Evolutionary conservation across 2,888 invertebrate species (phyloP), one percentile per base, ranked within the genome.

Genomic region (Amphipyra tragopoginis): DNA sequence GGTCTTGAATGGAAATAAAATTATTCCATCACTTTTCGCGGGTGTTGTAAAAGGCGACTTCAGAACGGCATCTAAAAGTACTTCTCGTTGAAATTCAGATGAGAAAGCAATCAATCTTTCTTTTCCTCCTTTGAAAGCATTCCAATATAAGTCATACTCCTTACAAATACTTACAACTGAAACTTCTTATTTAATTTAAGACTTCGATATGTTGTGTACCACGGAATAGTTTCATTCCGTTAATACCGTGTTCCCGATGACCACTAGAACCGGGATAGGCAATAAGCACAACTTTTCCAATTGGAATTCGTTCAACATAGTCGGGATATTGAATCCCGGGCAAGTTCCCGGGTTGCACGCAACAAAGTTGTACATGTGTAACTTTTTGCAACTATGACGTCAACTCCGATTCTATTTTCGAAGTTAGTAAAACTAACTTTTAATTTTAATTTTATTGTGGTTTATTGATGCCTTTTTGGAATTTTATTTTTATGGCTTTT

Each of bases 271-370:
- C 67, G 50, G 73, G 51, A 47, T 45, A 57, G 62, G 67, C 67
- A 70, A 70, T 72, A 71, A 71, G 70, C 13, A 44, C 56, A 80
- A 80, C 77, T 85, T 85, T 85, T 82, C 77, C 85, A 82, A 86
- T 86, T 80, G 77, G 76, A 83, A 82, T 79, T 81, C 76, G 75
- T 70, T 71, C 65, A 57, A 77, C 74, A 65, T 63, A 55, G 66
- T 73, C 60, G 54, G 74, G 65, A 75, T 78, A 75, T 83, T 80
- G 78, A 77, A 82, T 77, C 50, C 68, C 67, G 64, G 68, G 54
- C 38, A 58, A 58, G 49, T 60, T 53, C 45, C 38, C 62, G 62
- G 62, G 56, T 56, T 60, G 63, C 49, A 52, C 43, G 40, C 63
- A 53, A 60, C 61, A 59, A 66, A 66, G 56, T 77, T 74, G 54